Base-by-base conservation (phyloP, 2,888 invertebrate species). In the Kuschelorhynchus macadamiae region DNA sequence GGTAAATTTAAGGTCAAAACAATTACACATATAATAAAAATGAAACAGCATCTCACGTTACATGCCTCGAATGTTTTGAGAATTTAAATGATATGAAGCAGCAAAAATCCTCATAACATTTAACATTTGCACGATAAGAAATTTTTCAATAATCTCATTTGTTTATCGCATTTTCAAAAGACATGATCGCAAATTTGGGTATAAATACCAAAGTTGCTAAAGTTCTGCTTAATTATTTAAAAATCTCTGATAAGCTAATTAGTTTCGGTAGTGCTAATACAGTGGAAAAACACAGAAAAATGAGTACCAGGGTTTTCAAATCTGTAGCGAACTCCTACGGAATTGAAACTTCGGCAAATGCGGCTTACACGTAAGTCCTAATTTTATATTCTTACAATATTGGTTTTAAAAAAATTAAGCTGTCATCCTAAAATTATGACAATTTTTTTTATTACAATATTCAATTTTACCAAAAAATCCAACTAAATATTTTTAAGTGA, bases 141-240 rank as follows among this genome's bases (percentile, higher is more conserved):
- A 30, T 49, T 49, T 46, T 60, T 30, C 2, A 18, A 12, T 42
- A 20, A 17, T 1, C 30, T 42, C 36, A 18, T 12, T 41, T 9
- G 21, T 42, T 61, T 69, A 69, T 56, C 52, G 20, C 47, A 36
- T 47, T 44, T 49, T 36, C 18, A 21, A 36, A 65, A 66, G 57
- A 57, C 62, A 70, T 62, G 66, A 66, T 66, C 47, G 46, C 49
- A 3, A 61, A 33, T 53, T 65, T 33, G 47, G 36, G 62, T 71
- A 71, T 71, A 63, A 63, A 63, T 68, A 52, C 25, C 47, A 69
- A 60, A 30, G 14, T 49, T 25, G 32, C 42, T 12, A 65, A 53
- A 33, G 30, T 42, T 33, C 41, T 49, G n/a, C 5, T 33, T 47
- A 42, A 62, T 56, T 62, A 67, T 61, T 56, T 67, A 25, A 56